Evolutionary conservation across 2,888 invertebrate genomes (phyloP), one percentile per base, ranked within the genome.

Genomic region (Dexiosoma caninum): DNA sequence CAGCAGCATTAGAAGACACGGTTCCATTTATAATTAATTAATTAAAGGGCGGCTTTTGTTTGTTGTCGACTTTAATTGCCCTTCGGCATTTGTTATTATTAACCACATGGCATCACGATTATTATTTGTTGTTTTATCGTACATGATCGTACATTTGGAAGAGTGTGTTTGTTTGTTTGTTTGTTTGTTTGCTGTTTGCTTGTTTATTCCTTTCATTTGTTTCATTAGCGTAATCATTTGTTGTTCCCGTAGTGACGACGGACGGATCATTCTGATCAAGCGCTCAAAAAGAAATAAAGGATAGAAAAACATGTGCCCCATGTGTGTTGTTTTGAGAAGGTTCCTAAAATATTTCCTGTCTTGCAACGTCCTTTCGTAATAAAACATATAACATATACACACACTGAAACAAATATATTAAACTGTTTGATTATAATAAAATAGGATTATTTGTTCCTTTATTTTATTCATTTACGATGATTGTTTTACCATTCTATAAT

Each of bases 21-120:
- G 84, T 87, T 86, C 87, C 84, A 85, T 85, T 86, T 87, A 84
- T 88, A 88, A 88, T 88, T 88, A 88, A 88, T 88, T 88, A 88
- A 88, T 88, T 88, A 87, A 85, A 88, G 87, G 88, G 82, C 87
- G 88, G 87, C 85, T 67, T 85, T 85, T 85, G 82, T 83, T 83
- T 82, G 83, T 83, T 82, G 80, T 78, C 82, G 82, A 76, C 64
- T 76, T 82, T 84, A 85, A 88, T 88, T 87, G 87, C 86, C 85
- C 83, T 85, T 86, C 85, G 86, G 85, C 87, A 87, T 87, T 86
- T 85, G 86, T 86, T 86, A 84, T 86, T 86, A 85, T 84, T 86
- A 87, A 72, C 80, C 80, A 81, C 80, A 81, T 81, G 80, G 80
- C 80, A 81, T 60, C 67, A 69, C 67, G 76, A 72, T 72, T 72